Evolutionary conservation across 2,888 invertebrate genomes (phyloP), one percentile per base, ranked within the genome.

Genomic region (Serripes groenlandicus): DNA sequence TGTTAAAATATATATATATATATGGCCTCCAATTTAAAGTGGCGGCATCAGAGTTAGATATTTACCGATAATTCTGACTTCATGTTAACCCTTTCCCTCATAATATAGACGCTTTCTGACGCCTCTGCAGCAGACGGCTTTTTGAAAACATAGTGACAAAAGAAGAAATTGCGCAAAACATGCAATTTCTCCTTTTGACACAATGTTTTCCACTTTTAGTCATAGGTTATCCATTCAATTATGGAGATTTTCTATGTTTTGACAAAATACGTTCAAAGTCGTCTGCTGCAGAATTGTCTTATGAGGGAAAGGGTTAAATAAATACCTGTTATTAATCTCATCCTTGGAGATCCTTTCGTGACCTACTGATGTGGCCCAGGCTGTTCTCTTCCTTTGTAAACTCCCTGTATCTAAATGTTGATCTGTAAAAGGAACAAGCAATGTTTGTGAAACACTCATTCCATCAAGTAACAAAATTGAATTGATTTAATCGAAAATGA

Each of bases 361-460:
- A 3, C 92, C 92, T 0, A 91, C 82, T 21, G 91, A 90, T 11
- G 92, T 90, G 7, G 91, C 83, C 92, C 92, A 92, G 7, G 92
- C 92, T 56, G 93, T 92, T 66, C 93, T 87, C 76, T 88, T 83
- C 62, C 92, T 86, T 75, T 92, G 92, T 21, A 92, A 42, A 81
- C 91, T 91, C 18, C 88, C 90, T 60, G 75, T 85, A 64, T 89
- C 88, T 34, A 89, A 34, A 42, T 82, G 80, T 35, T 87, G 86
- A 42, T 88, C 90, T 90, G 77, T 21, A 81, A 83, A 52, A 69
- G 21, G 49, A 75, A 26, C 30, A 70, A 58, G 21, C 11, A 32
- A 54, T 30, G 21, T 3, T 23, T n/a, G n/a, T n/a, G n/a, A n/a
- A n/a, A 15, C 5, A 26, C 18, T 42, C 11, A 11, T 7, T 42